phyloP scores from a whole-genome alignment of 2,888 invertebrate genomes.

The Synanthedon andrenaeformis region DNA sequence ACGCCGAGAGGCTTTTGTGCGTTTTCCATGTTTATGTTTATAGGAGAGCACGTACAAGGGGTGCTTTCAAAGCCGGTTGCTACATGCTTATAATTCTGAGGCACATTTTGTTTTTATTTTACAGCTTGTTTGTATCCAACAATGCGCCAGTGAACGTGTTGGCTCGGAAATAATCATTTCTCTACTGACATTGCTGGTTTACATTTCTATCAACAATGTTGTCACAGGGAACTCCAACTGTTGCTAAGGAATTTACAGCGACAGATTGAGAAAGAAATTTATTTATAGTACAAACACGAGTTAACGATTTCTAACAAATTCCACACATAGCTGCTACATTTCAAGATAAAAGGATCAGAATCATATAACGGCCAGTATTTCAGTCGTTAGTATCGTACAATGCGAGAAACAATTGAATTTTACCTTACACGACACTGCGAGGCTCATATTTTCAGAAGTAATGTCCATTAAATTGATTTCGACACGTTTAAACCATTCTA shows the following conservation, averaged over 20 bases:
- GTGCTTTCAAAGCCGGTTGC: conserved; percentile 59
- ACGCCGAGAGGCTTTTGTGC: conserved; percentile 65
- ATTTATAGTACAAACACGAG: no score
- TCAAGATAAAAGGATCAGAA: no score
- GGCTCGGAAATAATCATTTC: neutral
- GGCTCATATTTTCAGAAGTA: neutral
- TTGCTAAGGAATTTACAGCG: neutral
- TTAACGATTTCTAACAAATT: no score
- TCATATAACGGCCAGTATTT: no score
- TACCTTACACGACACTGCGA: no score
- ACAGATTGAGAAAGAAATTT: no score
- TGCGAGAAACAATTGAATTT: no score
- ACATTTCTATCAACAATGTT: neutral
- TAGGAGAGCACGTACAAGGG: conserved; percentile 65
- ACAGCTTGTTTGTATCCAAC: conserved; percentile 29
- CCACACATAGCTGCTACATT: no score
- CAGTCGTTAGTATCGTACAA: no score
- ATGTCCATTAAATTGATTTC: neutral
- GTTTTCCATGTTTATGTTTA: conserved; percentile 69
- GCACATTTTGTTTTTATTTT: conserved; percentile 49
- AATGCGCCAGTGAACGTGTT: conserved; percentile 4
- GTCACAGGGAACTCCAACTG: neutral
- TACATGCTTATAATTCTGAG: conserved; percentile 37
- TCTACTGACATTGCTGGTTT: neutral
- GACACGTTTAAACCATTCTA: no score